Percentiles rank a stretch among this genome's conserved stretches.
These are phyloP conservation scores for Xenotilapia flavipinnis DNA, from an alignment of 2,113 vertebrate genomes.

Conservation along the genomic window DNA sequence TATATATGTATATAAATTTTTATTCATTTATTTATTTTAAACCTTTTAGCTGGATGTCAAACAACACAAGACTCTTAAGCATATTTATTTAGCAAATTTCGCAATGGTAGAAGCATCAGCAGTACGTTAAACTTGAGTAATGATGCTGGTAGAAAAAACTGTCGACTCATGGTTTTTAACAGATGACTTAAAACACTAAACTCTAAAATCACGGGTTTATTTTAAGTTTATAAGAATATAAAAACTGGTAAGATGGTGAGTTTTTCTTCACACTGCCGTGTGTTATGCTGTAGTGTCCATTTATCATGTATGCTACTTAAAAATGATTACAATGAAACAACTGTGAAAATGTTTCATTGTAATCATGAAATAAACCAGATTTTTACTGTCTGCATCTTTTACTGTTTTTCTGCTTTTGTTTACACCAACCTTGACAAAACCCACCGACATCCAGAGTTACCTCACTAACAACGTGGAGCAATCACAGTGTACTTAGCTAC, in stretches of 20 bases:
- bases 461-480: background rate
- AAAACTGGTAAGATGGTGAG: background rate
- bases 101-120: background rate
- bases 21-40: background rate
- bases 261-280: background rate
- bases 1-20: background rate
- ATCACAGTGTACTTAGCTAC: background rate
- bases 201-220: background rate
- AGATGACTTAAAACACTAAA: background rate
- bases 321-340: background rate
- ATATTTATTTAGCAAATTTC: background rate
- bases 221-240: background rate
- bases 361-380: background rate
- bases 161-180: background rate
- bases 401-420: background rate
- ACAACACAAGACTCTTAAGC: background rate
- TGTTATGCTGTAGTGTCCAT: background rate
- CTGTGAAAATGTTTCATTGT: background rate
- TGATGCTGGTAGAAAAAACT: background rate
- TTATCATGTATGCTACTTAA: background rate
- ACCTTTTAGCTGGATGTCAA: background rate
- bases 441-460: background rate
- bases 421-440: background rate
- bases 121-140: background rate
- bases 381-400: background rate